Percentiles rank a stretch among this genome's conserved stretches.
phyloP scores from a whole-genome alignment of 2,888 invertebrate genomes.

The Eremobia ochroleuca region DNA sequence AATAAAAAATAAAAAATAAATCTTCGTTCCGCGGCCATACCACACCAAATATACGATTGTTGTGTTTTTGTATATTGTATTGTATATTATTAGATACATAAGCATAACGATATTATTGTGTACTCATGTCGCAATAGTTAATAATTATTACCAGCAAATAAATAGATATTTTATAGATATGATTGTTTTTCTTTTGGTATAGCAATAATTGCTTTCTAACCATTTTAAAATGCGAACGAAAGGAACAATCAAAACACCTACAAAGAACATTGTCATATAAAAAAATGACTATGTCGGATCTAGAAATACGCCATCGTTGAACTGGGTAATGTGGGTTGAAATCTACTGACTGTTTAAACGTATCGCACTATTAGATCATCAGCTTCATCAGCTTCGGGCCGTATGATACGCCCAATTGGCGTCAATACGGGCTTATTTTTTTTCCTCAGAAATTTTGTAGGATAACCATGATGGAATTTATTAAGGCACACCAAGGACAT shows the following conservation, averaged over 20 bases:
- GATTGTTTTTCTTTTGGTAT: constrained; percentile 18
- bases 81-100: constrained; percentile 66
- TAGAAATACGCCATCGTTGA: too few species aligned
- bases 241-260: background rate
- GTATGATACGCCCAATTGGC: too few species aligned
- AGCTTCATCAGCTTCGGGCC: too few species aligned
- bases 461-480: too few species aligned
- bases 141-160: constrained; percentile 70
- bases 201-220: background rate
- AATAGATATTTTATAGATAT: constrained; percentile 67
- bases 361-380: too few species aligned
- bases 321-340: too few species aligned
- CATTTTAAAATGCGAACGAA: background rate
- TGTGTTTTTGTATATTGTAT: constrained; percentile 73
- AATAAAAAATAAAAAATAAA: constrained; percentile 1
- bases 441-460: too few species aligned
- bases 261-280: background rate
- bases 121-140: constrained; percentile 66
- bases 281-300: too few species aligned
- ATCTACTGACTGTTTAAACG: too few species aligned
- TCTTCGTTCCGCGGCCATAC: constrained; percentile 72
- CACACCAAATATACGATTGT: constrained; percentile 75
- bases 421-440: too few species aligned
- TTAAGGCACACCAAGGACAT: too few species aligned
- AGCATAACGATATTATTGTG: constrained; percentile 68